Evolutionary conservation across 2,888 invertebrate genomes (phyloP), one percentile per base, ranked within the genome.

Genomic region (Orthosia incerta): DNA sequence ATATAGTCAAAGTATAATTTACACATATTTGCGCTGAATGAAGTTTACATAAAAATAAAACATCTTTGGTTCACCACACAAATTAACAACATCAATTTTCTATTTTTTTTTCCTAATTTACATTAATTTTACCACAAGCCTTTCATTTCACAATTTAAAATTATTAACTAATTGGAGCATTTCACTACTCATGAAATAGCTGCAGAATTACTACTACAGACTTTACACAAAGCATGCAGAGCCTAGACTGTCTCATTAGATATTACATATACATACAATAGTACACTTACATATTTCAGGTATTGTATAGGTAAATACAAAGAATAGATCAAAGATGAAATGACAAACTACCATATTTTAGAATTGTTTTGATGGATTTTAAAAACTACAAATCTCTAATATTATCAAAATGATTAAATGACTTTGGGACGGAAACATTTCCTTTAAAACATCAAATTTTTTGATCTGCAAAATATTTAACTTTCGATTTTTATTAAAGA

Each of bases 361-460:
- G 85, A 85, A 83, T 85, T 76, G 81, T 88, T 88, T 88, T 85
- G 79, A 76, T 89, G 89, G 86, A 88, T 86, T 89, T 89, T 87
- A 88, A 89, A 89, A 90, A 88, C 90, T 89, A 89, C 86, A 77
- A 85, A 83, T 90, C 87, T 90, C 90, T 84, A 88, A 82, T 87
- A 84, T 89, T 90, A 89, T 92, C 91, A 92, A 91, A 94, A 93
- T 90, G 87, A 89, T 91, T 92, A 96, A 95, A 95, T 95, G 96
- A 96, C 95, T 88, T 95, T 91, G 94, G 96, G 96, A 96, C 96
- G 96, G 96, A 96, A 94, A 95, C 93, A 94, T 95, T 95, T 93
- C 90, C 91, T 91, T 92, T 82, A 89, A 91, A 92, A 86, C 80
- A 88, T 88, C 83, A 85, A 83, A 81, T 80, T 75, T 79, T 78